These are phyloP conservation scores for Reinhardtius hippoglossoides DNA, from an alignment of 2,113 vertebrate genomes.

Conservation along the genomic window DNA sequence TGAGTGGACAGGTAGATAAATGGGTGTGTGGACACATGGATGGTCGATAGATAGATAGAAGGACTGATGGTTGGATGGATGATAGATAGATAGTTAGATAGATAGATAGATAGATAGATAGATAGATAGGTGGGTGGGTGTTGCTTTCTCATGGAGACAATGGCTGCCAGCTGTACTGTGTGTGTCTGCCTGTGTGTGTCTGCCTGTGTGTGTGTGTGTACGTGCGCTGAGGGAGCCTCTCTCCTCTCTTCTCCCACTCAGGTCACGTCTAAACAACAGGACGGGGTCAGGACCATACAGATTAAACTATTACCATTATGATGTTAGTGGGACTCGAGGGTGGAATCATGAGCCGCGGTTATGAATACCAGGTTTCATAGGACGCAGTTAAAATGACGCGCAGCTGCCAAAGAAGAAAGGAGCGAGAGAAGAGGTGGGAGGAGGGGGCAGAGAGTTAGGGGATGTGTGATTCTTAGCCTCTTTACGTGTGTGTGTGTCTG, in stretches of 20 bases:
- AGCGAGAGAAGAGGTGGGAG: slow-evolving; percentile 17
- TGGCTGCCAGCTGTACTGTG: slow-evolving; percentile 66
- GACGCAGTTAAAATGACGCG: slow-evolving; percentile 66
- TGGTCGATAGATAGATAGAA: neutral
- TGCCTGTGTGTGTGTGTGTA: slow-evolving; percentile 5
- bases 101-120: too few relatives aligned
- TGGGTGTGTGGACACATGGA: too few relatives aligned
- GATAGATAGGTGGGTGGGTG: neutral
- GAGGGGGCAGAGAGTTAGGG: slow-evolving; percentile 43
- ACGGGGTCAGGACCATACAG: slow-evolving; percentile 70
- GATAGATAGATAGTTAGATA: too few relatives aligned
- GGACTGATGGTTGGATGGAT: neutral
- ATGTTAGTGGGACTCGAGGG: slow-evolving; percentile 74
- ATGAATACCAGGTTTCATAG: slow-evolving; percentile 78
- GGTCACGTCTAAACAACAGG: slow-evolving; percentile 76
- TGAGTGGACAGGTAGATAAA: slow-evolving; percentile 1
- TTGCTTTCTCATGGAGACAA: slow-evolving; percentile 64
- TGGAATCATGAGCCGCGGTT: slow-evolving; percentile 72
- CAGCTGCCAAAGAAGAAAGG: slow-evolving; percentile 75
- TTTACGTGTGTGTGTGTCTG: neutral
- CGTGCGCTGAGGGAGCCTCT: slow-evolving; percentile 44
- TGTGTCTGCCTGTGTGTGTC: slow-evolving; percentile 38
- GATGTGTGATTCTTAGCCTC: slow-evolving; percentile 50
- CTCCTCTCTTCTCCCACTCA: slow-evolving; percentile 75
- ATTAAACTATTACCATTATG: slow-evolving; percentile 74